Conservation (phyloP, 2,113 vertebrate species). For the Aix galericulata region DNA sequence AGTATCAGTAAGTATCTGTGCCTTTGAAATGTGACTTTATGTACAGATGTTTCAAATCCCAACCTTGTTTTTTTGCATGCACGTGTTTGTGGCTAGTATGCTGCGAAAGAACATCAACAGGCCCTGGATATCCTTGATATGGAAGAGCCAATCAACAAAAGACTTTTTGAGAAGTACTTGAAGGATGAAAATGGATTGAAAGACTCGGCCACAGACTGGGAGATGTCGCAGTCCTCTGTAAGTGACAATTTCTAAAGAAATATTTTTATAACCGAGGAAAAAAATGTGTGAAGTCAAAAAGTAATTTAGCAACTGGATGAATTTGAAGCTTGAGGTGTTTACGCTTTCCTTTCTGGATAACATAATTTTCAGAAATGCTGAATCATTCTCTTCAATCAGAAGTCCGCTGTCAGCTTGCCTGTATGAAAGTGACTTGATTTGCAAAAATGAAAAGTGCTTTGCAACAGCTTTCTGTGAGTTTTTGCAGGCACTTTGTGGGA, state of each 20-base stretch:
- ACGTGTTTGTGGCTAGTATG: constrained; percentile 79
- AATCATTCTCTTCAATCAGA: background rate
- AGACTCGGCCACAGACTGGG: constrained; percentile 89
- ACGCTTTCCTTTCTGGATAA: background rate
- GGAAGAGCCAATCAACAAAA: constrained; percentile 92
- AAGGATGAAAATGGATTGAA: constrained; percentile 87
- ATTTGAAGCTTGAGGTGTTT: background rate
- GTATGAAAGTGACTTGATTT: background rate
- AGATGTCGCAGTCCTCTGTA: constrained; percentile 92
- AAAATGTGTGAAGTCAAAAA: background rate
- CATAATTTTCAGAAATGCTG: background rate
- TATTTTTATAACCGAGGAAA: background rate
- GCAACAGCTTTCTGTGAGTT: background rate
- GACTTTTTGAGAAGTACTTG: constrained; percentile 85
- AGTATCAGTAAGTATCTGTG: background rate
- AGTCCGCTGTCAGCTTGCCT: background rate
- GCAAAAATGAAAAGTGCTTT: background rate
- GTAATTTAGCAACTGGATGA: background rate
- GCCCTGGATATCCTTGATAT: constrained; percentile 96
- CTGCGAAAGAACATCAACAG: constrained; percentile 97
- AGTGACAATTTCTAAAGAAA: constrained; percentile 42
- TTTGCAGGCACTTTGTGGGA: background rate
- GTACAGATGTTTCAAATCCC: background rate
- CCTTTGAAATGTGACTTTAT: background rate
- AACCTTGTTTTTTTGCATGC: constrained; percentile 30